Percentiles rank a stretch among this genome's conserved stretches.
These are phyloP conservation scores for Pecten maximus DNA, from an alignment of 2,888 invertebrate genomes.

Conservation along the genomic window DNA sequence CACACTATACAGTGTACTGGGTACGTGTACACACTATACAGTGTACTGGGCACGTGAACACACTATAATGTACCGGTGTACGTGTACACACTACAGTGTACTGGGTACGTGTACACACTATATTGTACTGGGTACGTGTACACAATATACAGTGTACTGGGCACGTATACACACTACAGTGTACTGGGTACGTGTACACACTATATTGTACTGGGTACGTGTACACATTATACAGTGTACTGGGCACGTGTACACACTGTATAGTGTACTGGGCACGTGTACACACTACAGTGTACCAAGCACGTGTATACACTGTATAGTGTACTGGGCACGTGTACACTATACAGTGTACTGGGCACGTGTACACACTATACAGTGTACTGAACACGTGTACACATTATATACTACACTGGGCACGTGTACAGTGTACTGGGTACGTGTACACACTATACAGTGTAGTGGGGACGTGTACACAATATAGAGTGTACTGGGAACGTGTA, in stretches of 20 bases:
- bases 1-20: slow-evolving; percentile 1
- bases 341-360: background rate
- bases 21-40: too few relatives aligned
- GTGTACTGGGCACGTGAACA: background rate
- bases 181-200: background rate
- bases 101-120: background rate
- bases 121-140: background rate
- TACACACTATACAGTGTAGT: slow-evolving; percentile 15
- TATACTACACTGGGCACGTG: background rate
- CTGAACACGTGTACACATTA: background rate
- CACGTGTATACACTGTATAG: background rate
- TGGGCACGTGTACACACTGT: background rate
- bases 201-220: background rate
- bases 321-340: background rate
- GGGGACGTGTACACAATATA: background rate
- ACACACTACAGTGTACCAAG: background rate
- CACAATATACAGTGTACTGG: background rate
- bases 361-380: background rate
- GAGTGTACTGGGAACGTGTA: background rate
- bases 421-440: background rate
- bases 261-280: background rate
- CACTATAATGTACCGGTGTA: background rate
- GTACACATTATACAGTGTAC: background rate
- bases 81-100: background rate
- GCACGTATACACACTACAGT: background rate